Conservation (phyloP, 2,113 vertebrate species). For the Antigone vipio region DNA sequence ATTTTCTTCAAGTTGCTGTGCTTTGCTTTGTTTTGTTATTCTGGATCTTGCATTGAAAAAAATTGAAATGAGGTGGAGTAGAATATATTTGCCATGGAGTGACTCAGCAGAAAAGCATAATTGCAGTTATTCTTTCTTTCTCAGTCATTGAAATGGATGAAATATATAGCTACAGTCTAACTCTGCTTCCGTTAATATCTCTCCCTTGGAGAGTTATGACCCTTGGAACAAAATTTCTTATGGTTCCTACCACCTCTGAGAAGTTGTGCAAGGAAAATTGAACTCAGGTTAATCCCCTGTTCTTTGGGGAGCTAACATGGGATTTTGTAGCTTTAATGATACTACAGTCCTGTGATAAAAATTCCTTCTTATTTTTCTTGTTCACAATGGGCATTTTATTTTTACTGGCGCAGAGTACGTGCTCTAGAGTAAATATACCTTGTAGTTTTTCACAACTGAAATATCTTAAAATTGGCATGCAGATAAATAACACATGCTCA, state of each 20-base stretch:
- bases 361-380: background rate
- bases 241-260: background rate
- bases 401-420: background rate
- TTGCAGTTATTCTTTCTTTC: background rate
- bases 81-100: background rate
- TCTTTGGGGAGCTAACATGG: background rate
- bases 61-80: background rate
- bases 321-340: background rate
- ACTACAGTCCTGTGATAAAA: background rate
- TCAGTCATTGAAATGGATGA: background rate
- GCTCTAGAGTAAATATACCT: background rate
- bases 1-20: background rate
- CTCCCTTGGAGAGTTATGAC: background rate
- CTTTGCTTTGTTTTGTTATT: background rate
- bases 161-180: background rate
- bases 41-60: background rate
- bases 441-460: slow-evolving; percentile 2
- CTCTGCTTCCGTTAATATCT: background rate
- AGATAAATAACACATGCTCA: slow-evolving; percentile 23
- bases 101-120: background rate
- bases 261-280: background rate
- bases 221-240: background rate
- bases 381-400: background rate
- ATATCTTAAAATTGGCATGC: slow-evolving; percentile 3
- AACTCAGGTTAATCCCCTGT: background rate